Conservation (phyloP, 2,888 invertebrate genomes). For the Salpingus planirostris region DNA sequence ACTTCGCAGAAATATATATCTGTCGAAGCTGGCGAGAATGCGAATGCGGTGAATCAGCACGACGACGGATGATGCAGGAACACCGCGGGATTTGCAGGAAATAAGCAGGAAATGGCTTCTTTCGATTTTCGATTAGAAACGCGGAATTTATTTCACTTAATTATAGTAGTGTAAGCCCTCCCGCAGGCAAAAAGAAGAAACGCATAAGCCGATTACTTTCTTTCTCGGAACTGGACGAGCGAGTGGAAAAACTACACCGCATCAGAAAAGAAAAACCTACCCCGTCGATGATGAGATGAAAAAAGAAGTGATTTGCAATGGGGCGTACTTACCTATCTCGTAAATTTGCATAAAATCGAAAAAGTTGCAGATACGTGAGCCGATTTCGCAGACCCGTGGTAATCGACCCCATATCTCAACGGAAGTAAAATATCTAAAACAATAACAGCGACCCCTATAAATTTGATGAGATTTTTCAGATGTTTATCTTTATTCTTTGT, state of each 20-base stretch:
- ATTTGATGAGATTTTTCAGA: slow-evolving; percentile 13
- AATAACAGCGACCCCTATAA: slow-evolving; percentile 9
- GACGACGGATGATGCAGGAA: slow-evolving; percentile 3
- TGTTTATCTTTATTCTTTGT: slow-evolving; percentile 9
- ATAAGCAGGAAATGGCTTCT: slow-evolving; percentile 26
- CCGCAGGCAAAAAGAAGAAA: too few relatives aligned
- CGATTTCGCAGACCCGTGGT: slow-evolving; percentile 1
- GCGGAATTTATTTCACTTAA: slow-evolving; percentile 20
- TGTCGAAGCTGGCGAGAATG: slow-evolving; percentile 18
- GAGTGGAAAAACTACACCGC: too few relatives aligned
- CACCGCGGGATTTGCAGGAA: slow-evolving; percentile 19
- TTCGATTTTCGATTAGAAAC: slow-evolving; percentile 23
- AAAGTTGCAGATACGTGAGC: slow-evolving; percentile 4
- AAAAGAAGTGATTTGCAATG: too few relatives aligned
- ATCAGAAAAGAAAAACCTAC: too few relatives aligned
- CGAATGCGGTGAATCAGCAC: slow-evolving; percentile 13
- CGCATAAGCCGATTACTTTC: too few relatives aligned
- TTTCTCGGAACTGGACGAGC: too few relatives aligned
- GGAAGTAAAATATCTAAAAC: slow-evolving; percentile 9
- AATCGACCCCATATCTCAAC: slow-evolving; percentile 10
- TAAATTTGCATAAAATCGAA: slow-evolving; percentile 10
- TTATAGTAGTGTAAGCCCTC: too few relatives aligned
- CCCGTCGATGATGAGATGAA: too few relatives aligned
- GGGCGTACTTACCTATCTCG: too few relatives aligned
- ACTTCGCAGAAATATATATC: slow-evolving; percentile 20